Percentiles rank a stretch among this genome's conserved stretches.
Conservation (phyloP, 2,797 vertebrate species). For the Falco novaeseelandiae region DNA sequence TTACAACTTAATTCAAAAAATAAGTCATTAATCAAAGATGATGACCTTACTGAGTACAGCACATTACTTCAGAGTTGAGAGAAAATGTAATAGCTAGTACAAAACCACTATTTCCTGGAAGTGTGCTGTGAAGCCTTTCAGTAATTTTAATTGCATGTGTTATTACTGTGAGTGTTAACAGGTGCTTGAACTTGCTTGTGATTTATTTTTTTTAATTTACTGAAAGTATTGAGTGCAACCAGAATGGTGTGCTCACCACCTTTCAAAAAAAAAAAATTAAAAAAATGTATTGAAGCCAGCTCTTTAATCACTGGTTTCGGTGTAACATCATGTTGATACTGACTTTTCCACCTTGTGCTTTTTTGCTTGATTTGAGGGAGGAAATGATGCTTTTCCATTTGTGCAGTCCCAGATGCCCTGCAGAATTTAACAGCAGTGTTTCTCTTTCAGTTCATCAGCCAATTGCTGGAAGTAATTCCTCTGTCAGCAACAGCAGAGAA, state of each 20-base stretch:
- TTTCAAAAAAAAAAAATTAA: too few species aligned
- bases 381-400: not conserved
- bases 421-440: not conserved
- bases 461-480: slow-evolving; percentile 86
- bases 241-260: not conserved
- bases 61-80: not conserved
- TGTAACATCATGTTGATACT: not conserved
- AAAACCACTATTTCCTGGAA: not conserved
- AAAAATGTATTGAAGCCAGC: not conserved
- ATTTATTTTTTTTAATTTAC: not conserved
- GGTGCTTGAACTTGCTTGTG: not conserved
- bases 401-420: not conserved
- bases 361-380: not conserved
- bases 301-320: not conserved
- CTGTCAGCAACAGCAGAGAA: slow-evolving; percentile 77
- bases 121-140: not conserved
- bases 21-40: not conserved
- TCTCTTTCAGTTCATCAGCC: slow-evolving; percentile 86
- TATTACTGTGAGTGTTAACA: not conserved
- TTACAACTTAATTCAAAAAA: not conserved
- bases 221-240: not conserved
- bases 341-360: not conserved
- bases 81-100: not conserved
- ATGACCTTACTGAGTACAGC: not conserved
- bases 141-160: not conserved